Evolutionary conservation across 64 coral and sea anemone species (phyloP).

Genomic region (Montipora capricornis): DNA sequence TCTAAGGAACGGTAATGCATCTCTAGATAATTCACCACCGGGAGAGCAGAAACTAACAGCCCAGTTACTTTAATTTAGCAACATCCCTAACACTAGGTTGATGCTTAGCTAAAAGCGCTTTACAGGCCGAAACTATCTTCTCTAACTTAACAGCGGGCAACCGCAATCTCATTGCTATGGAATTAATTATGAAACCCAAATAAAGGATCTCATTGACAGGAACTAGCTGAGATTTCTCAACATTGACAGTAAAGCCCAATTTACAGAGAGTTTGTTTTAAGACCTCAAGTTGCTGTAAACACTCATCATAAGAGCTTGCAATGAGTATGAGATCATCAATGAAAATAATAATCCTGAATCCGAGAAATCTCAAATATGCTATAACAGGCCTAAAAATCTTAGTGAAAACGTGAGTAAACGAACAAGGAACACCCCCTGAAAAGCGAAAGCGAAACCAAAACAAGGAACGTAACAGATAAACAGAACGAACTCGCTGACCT

Average conservation of each 20-base stretch:
- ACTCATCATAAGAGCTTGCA: too few species aligned
- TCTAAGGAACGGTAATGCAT: neutral
- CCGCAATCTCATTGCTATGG: conserved; percentile 16
- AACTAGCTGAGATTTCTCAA: conserved; percentile 17
- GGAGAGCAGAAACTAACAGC: conserved; percentile 75
- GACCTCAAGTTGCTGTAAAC: neutral
- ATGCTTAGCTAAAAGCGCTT: neutral
- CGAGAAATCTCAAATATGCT: neutral
- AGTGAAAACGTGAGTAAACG: too few species aligned
- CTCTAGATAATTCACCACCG: conserved; percentile 45
- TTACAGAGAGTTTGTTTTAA: neutral
- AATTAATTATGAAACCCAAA: conserved; percentile 47
- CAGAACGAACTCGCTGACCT: too few species aligned
- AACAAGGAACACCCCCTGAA: too few species aligned
- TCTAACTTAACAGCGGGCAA: conserved; percentile 30
- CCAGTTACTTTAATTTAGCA: conserved; percentile 44
- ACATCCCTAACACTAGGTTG: conserved; percentile 46
- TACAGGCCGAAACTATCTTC: conserved; percentile 24
- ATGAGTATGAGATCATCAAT: too few species aligned
- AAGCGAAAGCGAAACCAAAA: too few species aligned
- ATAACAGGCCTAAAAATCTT: too few species aligned
- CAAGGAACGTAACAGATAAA: too few species aligned
- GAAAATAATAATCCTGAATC: too few species aligned
- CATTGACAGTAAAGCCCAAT: conserved; percentile 42
- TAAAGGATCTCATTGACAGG: neutral